Evolutionary conservation across 2,113 vertebrate species (phyloP), one percentile per base, ranked within the genome.

Genomic region (Corydoras maculifer): DNA sequence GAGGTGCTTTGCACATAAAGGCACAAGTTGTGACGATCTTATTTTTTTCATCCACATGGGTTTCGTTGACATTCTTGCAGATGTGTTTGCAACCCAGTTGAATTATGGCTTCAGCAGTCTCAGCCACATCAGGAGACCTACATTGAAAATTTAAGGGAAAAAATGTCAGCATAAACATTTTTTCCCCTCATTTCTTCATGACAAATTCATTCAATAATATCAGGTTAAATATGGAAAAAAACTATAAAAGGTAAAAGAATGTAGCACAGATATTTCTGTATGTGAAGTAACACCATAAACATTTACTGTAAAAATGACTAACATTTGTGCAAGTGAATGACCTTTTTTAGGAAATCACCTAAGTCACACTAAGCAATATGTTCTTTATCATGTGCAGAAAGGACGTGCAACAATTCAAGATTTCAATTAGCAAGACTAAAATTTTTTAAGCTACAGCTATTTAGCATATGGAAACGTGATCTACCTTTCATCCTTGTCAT

Each of bases 1-100:
- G 78, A 12, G 89, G 90, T 18, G 88, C 90, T 8, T 85, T 76
- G 78, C 89, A 92, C 92, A 90, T 89, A 84, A 92, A 93, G n/a
- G 88, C 84, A 11, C 83, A 83, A 14, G 85, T 92, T 72, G 86
- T 91, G 69, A 90, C 84, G 73, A 91, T 84, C 77, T 90, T 90
- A 82, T 91, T 90, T 64, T 88, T 82, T 62, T 80, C 69, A 65
- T 91, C 91, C 77, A 91, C 81, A 0, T 91, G 90, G 53, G 86
- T 86, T 80, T 91, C 88, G 14, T 78, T 74, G 10, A 93, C 90
- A 5, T 87, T 79, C 79, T 88, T 87, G 66, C 83, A 91, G 76
- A 92, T 18, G 0, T 89, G 89, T 72, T 85, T 88, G 80, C 87
- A 91, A 75, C 87, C 85, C 73, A 91, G 86, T 76, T 89, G 85